Evolutionary conservation across 1,140 invertebrate genomes (phyloP).

Genomic region (Belonocnema kinseyi): DNA sequence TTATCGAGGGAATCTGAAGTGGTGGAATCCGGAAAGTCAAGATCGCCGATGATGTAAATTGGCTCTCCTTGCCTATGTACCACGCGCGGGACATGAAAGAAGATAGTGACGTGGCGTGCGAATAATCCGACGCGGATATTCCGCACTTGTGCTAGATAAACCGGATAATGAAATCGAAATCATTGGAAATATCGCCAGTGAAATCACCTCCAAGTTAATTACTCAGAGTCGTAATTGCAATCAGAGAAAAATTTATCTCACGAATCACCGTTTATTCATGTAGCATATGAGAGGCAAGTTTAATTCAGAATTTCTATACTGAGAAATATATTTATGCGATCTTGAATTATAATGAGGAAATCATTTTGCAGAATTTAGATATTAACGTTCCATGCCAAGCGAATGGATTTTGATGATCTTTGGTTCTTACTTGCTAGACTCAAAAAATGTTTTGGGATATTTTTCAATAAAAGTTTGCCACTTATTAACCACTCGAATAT

Average conservation of each 20-base stretch:
- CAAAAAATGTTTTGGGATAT: too few species aligned
- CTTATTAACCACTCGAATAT: too few species aligned
- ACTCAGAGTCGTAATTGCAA: neutral
- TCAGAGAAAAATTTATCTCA: constrained; percentile 16
- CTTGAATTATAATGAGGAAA: too few species aligned
- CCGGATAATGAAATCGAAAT: constrained; percentile 25
- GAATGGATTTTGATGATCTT: too few species aligned
- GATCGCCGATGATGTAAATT: constrained; percentile 61
- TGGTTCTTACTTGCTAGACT: too few species aligned
- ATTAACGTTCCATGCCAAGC: too few species aligned
- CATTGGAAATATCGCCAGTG: constrained; percentile 25
- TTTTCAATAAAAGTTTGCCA: too few species aligned
- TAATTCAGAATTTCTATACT: neutral
- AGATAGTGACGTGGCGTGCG: constrained; percentile 57
- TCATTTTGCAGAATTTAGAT: too few species aligned
- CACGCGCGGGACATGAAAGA: constrained; percentile 39
- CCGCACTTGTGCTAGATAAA: constrained; percentile 48
- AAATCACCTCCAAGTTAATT: constrained; percentile 26
- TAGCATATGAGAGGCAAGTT: neutral
- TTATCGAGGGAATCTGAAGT: constrained; percentile 59
- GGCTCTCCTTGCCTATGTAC: constrained; percentile 42
- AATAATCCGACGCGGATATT: constrained; percentile 57
- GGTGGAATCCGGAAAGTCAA: constrained; percentile 62
- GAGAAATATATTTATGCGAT: neutral
- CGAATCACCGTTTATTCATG: neutral